These are phyloP conservation scores for Bombus impatiens DNA, from an alignment of 1,140 invertebrate genomes.

Conservation along the genomic window DNA sequence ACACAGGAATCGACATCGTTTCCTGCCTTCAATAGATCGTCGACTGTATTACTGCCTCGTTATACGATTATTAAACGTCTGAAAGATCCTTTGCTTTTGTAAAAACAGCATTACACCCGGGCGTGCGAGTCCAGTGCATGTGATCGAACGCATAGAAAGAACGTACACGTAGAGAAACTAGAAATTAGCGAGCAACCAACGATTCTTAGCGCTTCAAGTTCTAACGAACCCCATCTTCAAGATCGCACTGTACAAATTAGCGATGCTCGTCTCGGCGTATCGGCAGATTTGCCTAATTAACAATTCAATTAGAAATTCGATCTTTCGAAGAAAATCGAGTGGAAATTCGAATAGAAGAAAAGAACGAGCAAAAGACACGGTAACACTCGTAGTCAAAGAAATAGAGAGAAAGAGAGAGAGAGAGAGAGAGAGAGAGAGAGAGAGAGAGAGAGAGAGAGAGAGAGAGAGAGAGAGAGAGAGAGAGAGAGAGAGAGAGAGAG, in stretches of 20 bases:
- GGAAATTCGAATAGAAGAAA: neutral
- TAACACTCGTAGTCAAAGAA: slow-evolving; percentile 12
- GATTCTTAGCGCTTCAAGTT: neutral
- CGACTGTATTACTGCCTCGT: neutral
- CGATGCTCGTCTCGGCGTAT: slow-evolving; percentile 21
- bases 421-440: neutral
- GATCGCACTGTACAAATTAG: neutral
- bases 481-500: neutral
- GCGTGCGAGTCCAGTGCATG: neutral
- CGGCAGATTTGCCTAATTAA: too few relatives aligned
- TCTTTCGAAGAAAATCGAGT: neutral
- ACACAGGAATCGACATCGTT: neutral
- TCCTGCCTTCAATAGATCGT: neutral
- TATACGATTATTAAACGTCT: neutral
- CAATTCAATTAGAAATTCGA: neutral
- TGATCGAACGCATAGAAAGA: neutral
- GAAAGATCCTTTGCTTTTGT: neutral
- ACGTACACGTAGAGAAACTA: neutral
- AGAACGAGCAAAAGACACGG: neutral
- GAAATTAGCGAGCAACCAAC: neutral
- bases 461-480: neutral
- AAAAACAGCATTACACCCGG: neutral
- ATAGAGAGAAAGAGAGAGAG: neutral
- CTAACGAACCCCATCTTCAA: neutral
- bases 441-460: slow-evolving; percentile 1